Base-by-base conservation (phyloP, 2,888 invertebrate species). In the Polydrusus pterygomalis region DNA sequence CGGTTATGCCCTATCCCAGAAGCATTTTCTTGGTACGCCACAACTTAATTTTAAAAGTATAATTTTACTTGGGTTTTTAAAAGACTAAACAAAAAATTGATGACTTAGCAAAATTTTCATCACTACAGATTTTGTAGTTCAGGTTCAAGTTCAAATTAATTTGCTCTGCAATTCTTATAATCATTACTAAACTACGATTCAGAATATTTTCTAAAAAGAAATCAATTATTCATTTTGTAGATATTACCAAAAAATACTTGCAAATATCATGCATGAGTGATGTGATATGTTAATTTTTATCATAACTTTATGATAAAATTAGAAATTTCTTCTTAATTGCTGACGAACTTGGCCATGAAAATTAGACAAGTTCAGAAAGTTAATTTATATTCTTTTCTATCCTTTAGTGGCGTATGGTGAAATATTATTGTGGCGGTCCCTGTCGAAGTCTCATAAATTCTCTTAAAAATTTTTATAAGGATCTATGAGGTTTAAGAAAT, bases 261-360 rank as follows among this genome's bases (percentile, higher is more conserved):
- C 43, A 20, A 51, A 18, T 51, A 51, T 51, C 51, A 51, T 51
- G 20, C 51, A 51, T 51, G 20, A 51, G 20, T 10, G 20, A 51
- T 20, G 51, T 51, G 51, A 20, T 11, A 18, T 47, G 1, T 43
- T 43, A 9, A 43, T 43, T n/a, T 43, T 43, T 43, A 43, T 43
- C 43, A 43, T 13, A 1, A 43, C n/a, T 11, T 43, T 10, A 13
- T n/a, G 43, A 43, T 43, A 43, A 43, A 43, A 34, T 34, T 34
- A 43, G 5, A 3, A 25, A 25, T 43, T 43, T 11, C 43, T 43
- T 11, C 43, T 43, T 43, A 13, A n/a, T 13, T n/a, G 43, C 10
- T 7, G 7, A 25, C 25, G 5, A 34, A 34, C 34, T 34, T 34
- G n/a, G 43, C 13, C 11, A 13, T 43, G 43, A 43, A 43, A 43